These are phyloP conservation scores for Hymenopus coronatus DNA, from an alignment of 2,888 invertebrate genomes.

Conservation along the genomic window DNA sequence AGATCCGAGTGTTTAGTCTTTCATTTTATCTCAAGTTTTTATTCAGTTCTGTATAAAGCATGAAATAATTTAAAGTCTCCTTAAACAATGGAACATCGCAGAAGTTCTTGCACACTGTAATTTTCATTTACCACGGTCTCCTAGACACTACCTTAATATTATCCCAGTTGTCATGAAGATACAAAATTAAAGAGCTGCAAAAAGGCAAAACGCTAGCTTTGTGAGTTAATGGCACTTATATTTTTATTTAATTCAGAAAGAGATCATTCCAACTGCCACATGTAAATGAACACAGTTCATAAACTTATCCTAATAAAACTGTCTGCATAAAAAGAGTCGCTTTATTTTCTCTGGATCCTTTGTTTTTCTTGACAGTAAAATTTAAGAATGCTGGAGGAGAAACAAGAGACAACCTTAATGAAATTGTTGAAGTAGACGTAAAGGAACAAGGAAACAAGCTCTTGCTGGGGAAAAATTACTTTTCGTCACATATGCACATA, in stretches of 20 bases:
- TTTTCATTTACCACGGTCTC: not conserved
- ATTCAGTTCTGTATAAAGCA: too few species aligned
- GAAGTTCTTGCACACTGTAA: not conserved
- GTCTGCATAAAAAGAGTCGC: not conserved
- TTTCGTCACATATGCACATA: not conserved
- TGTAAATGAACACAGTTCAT: not conserved
- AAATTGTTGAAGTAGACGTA: not conserved
- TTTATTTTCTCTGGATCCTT: not conserved
- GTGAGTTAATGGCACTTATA: not conserved
- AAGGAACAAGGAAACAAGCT: not conserved
- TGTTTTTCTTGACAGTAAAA: not conserved
- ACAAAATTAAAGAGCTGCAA: not conserved
- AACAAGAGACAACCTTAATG: not conserved
- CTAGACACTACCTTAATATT: not conserved
- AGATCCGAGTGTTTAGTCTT: too few species aligned
- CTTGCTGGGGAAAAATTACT: not conserved
- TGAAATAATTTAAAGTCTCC: too few species aligned
- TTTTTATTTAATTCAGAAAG: not conserved
- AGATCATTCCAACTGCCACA: not conserved
- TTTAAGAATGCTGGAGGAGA: not conserved
- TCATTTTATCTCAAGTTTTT: too few species aligned
- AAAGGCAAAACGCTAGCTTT: not conserved
- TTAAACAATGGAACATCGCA: not conserved
- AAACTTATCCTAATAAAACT: not conserved
- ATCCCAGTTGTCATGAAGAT: not conserved